A percentile compares a stretch with the other conserved stretches of the same genome.
These are phyloP conservation scores for Lophius piscatorius DNA, from an alignment of 2,113 vertebrate genomes.

Conservation along the genomic window DNA sequence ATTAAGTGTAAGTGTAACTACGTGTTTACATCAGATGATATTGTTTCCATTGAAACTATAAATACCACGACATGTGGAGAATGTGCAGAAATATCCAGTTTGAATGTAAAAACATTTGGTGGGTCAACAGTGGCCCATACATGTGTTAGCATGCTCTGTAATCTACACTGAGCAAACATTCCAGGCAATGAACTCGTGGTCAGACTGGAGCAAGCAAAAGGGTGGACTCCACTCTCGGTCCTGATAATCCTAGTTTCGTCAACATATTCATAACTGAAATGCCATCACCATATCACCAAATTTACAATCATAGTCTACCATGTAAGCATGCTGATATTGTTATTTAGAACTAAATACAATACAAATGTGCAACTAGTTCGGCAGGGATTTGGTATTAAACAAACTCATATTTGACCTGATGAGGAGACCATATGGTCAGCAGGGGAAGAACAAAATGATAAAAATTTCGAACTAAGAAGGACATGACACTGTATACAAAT, in stretches of 20 bases:
- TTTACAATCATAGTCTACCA: not conserved
- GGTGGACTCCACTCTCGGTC: slow-evolving; percentile 4
- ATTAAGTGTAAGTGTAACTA: too few species aligned
- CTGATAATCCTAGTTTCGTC: slow-evolving; percentile 15
- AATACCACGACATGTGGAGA: not conserved
- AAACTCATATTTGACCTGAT: too few species aligned
- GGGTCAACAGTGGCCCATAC: slow-evolving; percentile 6
- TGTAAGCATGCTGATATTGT: not conserved
- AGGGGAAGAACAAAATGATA: not conserved
- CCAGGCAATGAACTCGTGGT: slow-evolving; percentile 26
- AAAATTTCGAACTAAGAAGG: not conserved
- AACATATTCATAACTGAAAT: not conserved
- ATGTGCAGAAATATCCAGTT: not conserved
- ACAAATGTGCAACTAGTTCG: too few species aligned
- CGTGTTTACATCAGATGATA: too few species aligned
- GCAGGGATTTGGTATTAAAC: too few species aligned
- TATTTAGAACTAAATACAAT: too few species aligned
- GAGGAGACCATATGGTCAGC: not conserved
- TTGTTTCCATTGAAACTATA: too few species aligned
- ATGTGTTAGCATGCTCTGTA: not conserved
- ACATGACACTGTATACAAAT: not conserved
- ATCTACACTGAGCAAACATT: slow-evolving; percentile 43
- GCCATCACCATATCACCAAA: not conserved
- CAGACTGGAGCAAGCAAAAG: slow-evolving; percentile 5
- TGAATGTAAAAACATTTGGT: not conserved